Conservation (phyloP, 1,140 invertebrate genomes). For the Stegodyphus dumicola region DNA sequence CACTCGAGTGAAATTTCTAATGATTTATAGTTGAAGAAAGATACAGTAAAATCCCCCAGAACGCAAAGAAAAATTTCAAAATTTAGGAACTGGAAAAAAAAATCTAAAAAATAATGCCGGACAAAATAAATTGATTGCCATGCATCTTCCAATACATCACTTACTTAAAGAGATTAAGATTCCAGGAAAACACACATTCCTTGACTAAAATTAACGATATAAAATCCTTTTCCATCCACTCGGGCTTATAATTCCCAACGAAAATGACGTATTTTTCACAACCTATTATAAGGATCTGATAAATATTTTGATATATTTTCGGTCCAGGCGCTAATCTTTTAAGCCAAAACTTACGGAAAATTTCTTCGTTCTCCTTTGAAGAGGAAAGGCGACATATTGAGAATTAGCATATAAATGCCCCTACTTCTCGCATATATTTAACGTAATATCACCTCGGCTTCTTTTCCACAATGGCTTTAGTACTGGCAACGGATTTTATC, state of each 20-base stretch:
- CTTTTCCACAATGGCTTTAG: conserved; percentile 2
- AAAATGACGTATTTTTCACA: conserved; percentile 36
- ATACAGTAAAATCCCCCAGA: no score
- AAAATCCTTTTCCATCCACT: conserved; percentile 39
- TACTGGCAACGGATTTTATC: conserved; percentile 7
- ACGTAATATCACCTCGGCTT: conserved; percentile 25
- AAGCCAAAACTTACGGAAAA: conserved; percentile 56
- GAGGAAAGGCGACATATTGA: conserved; percentile 49
- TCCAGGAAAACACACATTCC: conserved; percentile 20
- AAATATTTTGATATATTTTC: conserved; percentile 60
- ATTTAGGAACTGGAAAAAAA: no score
- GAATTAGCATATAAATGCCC: conserved; percentile 59
- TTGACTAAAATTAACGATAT: conserved; percentile 47
- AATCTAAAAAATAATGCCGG: no score
- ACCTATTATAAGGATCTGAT: conserved; percentile 40
- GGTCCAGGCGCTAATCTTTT: conserved; percentile 36
- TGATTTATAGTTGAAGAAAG: no score
- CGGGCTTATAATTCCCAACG: not conserved
- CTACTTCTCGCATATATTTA: conserved; percentile 51
- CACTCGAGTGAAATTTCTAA: no score
- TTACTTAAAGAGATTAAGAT: conserved; percentile 45
- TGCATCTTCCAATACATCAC: conserved; percentile 23
- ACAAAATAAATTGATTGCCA: conserved; percentile 25
- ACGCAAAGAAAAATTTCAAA: no score
- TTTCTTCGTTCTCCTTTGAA: conserved; percentile 18